Evolutionary conservation across 2,113 vertebrate genomes (phyloP), one percentile per base, ranked within the genome.

Genomic region (Scatophagus argus): DNA sequence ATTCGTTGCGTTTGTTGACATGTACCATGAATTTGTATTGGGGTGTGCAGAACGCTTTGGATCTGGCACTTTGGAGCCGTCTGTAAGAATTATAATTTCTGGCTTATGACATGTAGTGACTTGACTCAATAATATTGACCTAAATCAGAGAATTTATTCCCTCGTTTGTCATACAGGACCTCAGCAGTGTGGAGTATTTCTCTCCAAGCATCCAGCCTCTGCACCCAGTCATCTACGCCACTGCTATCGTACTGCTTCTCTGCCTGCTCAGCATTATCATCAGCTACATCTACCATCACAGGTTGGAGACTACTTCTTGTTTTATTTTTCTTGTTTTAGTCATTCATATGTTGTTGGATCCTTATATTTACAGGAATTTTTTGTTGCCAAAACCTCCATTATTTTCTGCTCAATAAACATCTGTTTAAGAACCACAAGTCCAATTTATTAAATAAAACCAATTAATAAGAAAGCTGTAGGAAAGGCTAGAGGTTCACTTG

Each of bases 271-370:
- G 92, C 5, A 94, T 98, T 74, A 95, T 96, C 19, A 51, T 96
- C 88, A 99, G 96, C 75, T 99, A 99, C 73, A 75, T 96, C 54
- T 97, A 97, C 90, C 96, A 97, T 83, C 97, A 97, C 94, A 97
- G 96, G 98, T 99, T 93, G 86, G 91, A 64, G 47, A 34, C 19
- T 9, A n/a, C 29, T 10, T 55, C 29, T 34, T 32, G 25, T 5
- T 13, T 32, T 3, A 19, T 44, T 29, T 2, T 61, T 25, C n/a
- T 14, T 38, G n/a, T n/a, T n/a, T n/a, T n/a, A n/a, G n/a, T n/a
- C n/a, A 21, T 36, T 23, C 14, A 44, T 63, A 16, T 52, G 31
- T 73, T 8, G 0, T 8, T 27, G 5, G 17, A 38, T 32, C 8
- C 32, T 46, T 0, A 31, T 43, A n/a, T 25, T 23, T 6, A 44